Evolutionary conservation across 1,140 invertebrate species (phyloP), one percentile per base, ranked within the genome.

Genomic region (Euwallacea similis): DNA sequence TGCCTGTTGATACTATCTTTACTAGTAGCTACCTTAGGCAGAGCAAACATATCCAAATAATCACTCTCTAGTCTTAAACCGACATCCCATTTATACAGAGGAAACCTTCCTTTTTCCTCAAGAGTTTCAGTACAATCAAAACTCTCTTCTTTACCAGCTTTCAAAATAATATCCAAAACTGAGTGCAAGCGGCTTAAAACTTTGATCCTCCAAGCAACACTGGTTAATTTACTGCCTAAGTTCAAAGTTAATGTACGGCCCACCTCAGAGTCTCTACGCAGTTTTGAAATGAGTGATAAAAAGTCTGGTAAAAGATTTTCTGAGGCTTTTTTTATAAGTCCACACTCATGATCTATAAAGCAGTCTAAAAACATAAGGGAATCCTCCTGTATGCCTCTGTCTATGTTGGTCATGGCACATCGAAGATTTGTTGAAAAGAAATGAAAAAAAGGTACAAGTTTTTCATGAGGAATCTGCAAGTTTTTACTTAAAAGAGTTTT

Each of bases 341-440:
- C 76, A 4, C 87, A 88, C 65, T 87, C 85, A 63, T 87, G 84
- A 44, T 86, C 80, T 11, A 92, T 79, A 16, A 94, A 81, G 62
- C 87, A 84, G 76, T 93, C 93, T n/a, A 95, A 81, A 61, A 93
- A 86, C 7, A 88, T 76, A 2, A 96, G 81, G 0, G 93, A 93
- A 80, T 95, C 93, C 79, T 92, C 89, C 78, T 94, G 90, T 60
- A 95, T 89, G 56, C 85, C 84, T 10, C 86, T 86, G 79, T 92
- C 86, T 66, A 96, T 91, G 75, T 95, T 92, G 8, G 92, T 94
- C 91, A 95, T 94, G 0, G 91, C 90, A 84, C 93, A 95, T 42
- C 88, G 86, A 42, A 95, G 79, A 78, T 94, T 93, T 9, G 91
- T 90, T 47, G 88, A 87, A 53, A 95, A 81, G 8, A 91, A 85